These are phyloP conservation scores for Alectoris magna DNA, from an alignment of 2,797 vertebrate species.

Conservation along the genomic window DNA sequence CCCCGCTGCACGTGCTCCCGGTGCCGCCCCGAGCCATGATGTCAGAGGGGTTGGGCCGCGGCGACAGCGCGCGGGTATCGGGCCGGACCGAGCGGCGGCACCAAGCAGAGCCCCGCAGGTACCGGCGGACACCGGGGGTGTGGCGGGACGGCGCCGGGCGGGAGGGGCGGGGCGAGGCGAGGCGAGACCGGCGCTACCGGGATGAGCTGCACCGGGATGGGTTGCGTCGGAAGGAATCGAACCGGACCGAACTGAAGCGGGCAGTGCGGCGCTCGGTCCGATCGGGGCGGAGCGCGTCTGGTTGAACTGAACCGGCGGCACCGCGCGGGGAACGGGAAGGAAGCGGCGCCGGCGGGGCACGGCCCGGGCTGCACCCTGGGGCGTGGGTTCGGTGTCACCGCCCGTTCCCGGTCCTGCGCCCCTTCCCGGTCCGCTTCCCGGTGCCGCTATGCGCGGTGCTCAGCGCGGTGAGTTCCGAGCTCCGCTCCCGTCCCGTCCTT, in stretches of 20 bases:
- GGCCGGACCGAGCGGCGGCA: background rate
- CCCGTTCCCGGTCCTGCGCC: background rate
- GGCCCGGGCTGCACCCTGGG: background rate
- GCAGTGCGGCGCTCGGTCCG: no score
- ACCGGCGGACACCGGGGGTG: background rate
- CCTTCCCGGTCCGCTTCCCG: no score
- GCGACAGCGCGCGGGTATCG: background rate
- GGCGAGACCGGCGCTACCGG: background rate
- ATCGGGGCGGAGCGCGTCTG: background rate
- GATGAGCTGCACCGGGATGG: background rate
- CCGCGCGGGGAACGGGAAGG: background rate
- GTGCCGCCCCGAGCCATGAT: background rate
- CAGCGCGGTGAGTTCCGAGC: background rate
- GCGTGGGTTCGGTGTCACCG: background rate
- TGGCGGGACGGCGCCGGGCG: background rate
- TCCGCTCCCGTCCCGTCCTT: background rate
- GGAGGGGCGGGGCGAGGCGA: background rate
- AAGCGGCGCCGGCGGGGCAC: background rate
- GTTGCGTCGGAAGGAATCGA: no score
- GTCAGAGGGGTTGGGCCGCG: background rate
- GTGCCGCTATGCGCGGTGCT: no score
- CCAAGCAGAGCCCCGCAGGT: background rate
- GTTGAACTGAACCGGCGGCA: background rate
- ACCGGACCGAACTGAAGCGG: no score
- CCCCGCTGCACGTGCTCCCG: background rate